Evolutionary conservation across 2,888 invertebrate species (phyloP).

Genomic region (Phyto melanocephala): DNA sequence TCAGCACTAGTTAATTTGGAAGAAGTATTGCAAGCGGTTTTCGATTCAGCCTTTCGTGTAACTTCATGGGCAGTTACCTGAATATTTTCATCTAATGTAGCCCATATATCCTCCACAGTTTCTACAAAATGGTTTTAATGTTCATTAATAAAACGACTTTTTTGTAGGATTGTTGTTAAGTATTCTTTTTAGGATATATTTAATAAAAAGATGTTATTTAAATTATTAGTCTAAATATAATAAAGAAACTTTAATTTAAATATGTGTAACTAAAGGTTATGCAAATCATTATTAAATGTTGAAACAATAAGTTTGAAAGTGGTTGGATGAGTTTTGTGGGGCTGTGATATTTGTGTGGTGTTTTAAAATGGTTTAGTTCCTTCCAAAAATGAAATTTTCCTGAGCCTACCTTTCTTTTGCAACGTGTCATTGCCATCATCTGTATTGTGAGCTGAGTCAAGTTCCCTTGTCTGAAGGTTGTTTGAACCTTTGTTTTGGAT

Average conservation of each 20-base stretch:
- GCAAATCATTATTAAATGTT: constrained; percentile 17
- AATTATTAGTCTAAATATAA: constrained; percentile 27
- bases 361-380: constrained; percentile 81
- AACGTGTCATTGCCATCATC: constrained; percentile 65
- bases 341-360: constrained; percentile 49
- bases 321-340: constrained; percentile 11
- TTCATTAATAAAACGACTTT: constrained; percentile 57
- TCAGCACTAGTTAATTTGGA: constrained; percentile 80
- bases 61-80: constrained; percentile 75
- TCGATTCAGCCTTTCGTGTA: constrained; percentile 67
- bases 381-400: constrained; percentile 87
- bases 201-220: neutral
- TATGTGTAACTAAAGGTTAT: constrained; percentile 26
- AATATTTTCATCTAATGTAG: constrained; percentile 77
- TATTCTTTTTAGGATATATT: constrained; percentile 22
- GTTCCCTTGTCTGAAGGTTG: constrained; percentile 2
- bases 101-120: constrained; percentile 77
- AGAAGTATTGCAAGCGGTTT: constrained; percentile 79
- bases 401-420: constrained; percentile 84
- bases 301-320: neutral
- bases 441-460: constrained; percentile 11
- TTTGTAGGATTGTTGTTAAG: constrained; percentile 56
- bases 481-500: neutral
- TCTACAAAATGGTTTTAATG: constrained; percentile 68
- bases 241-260: too few relatives aligned